These are phyloP conservation scores for Steromphala cineraria DNA, from an alignment of 2,888 invertebrate genomes.

Conservation along the genomic window DNA sequence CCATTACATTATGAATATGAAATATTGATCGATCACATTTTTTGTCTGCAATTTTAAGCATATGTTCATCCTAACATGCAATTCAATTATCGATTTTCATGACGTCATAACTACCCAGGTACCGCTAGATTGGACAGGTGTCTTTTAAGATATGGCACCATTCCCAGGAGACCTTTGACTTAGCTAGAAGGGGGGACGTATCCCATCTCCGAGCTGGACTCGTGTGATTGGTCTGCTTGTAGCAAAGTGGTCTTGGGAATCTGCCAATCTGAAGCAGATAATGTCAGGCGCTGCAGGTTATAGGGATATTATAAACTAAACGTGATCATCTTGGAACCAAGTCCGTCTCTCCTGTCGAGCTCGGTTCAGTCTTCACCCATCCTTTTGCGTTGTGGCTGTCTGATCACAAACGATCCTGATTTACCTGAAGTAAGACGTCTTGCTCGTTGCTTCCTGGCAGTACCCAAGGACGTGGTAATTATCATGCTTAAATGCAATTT, in stretches of 20 bases:
- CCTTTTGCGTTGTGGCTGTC: not conserved
- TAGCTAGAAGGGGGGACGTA: not conserved
- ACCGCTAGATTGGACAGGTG: not conserved
- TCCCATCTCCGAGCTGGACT: not conserved
- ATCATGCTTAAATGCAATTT: too few species aligned
- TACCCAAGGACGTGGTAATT: too few species aligned
- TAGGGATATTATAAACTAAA: not conserved
- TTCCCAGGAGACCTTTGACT: not conserved
- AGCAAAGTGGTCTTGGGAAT: not conserved
- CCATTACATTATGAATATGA: too few species aligned
- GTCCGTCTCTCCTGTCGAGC: not conserved
- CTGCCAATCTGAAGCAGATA: slow-evolving; percentile 1
- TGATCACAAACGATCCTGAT: too few species aligned
- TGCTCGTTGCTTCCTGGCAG: not conserved
- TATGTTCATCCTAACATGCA: too few species aligned
- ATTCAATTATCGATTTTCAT: not conserved
- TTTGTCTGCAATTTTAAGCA: too few species aligned
- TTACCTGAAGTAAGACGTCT: not conserved
- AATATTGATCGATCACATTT: too few species aligned
- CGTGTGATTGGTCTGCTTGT: slow-evolving; percentile 7
- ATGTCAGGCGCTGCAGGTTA: not conserved
- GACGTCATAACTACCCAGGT: not conserved
- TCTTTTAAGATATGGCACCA: not conserved
- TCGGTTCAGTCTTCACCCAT: not conserved
- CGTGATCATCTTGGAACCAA: not conserved